A percentile compares a stretch with the other conserved stretches of the same genome.
Conservation (phyloP, 1,140 invertebrate genomes). For the Heliconius hewitsoni region DNA sequence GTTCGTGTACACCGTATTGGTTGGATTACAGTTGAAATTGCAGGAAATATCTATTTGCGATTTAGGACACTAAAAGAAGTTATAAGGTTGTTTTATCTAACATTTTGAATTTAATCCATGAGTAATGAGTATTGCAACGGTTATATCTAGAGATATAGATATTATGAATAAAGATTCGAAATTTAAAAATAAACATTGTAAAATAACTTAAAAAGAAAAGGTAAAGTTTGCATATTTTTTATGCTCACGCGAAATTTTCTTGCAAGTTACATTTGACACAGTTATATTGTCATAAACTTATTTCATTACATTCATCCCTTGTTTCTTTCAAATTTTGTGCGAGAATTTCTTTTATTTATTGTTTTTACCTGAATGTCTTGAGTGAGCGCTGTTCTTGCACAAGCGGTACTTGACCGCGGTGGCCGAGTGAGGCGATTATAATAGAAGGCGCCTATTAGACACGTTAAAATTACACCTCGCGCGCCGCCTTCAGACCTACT, state of each 20-base stretch:
- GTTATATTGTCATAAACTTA: not conserved
- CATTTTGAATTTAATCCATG: no score
- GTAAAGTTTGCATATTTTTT: no score
- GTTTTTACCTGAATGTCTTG: slow-evolving; percentile 15
- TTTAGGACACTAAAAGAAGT: no score
- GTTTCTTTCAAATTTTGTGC: not conserved
- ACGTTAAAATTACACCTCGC: slow-evolving; percentile 49
- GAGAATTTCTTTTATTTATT: slow-evolving; percentile 11
- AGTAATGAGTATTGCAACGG: no score
- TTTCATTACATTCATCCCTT: not conserved
- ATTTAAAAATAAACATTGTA: no score
- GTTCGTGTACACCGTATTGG: slow-evolving; percentile 10
- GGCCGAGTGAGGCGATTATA: slow-evolving; percentile 29
- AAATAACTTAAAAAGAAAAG: no score
- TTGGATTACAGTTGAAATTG: not conserved
- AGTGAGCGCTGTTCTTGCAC: slow-evolving; percentile 16
- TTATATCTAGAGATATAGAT: no score
- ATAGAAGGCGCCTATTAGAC: slow-evolving; percentile 44
- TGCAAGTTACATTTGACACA: not conserved
- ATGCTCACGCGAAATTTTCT: no score
- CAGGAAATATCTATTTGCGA: no score
- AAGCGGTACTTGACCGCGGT: slow-evolving; percentile 31
- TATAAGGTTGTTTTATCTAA: no score
- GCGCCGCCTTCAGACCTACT: slow-evolving; percentile 32
- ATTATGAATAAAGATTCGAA: no score